phyloP scores from a whole-genome alignment of 2,888 invertebrate genomes.

The Caradrina clavipalpis region DNA sequence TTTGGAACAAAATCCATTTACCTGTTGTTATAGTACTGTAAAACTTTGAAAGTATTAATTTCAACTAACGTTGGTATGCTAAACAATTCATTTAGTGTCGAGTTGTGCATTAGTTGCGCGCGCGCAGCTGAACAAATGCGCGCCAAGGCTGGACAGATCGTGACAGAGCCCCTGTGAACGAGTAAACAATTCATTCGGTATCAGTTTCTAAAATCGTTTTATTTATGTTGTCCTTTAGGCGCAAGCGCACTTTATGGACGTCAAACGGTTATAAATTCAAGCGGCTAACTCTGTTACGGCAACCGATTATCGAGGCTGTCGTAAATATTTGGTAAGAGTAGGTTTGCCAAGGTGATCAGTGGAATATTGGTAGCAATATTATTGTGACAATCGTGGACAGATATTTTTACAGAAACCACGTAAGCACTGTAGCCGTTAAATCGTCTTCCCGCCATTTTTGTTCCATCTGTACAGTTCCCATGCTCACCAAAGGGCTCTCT shows the following conservation, averaged over 20 bases:
- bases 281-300: constrained; percentile 43
- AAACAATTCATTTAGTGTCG: constrained; percentile 63
- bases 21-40: constrained; percentile 22
- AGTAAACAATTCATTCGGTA: constrained; percentile 66
- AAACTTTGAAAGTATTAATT: constrained; percentile 59
- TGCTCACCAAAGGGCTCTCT: no score
- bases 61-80: constrained; percentile 58
- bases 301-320: constrained; percentile 44
- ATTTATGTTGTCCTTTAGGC: constrained; percentile 63
- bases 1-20: constrained; percentile 44
- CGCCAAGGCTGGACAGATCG: constrained; percentile 76
- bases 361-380: constrained; percentile 17
- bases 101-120: constrained; percentile 58
- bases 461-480: no score
- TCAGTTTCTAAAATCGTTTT: constrained; percentile 64
- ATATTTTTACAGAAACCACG: background rate
- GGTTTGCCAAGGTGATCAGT: constrained; percentile 23
- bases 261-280: constrained; percentile 51
- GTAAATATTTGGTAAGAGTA: constrained; percentile 46
- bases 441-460: background rate
- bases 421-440: background rate
- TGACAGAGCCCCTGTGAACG: constrained; percentile 65
- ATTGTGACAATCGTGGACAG: background rate
- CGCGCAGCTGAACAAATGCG: constrained; percentile 80
- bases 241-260: constrained; percentile 52